Conservation (phyloP, 2,113 vertebrate species). For the Pelecanoides urinatrix region DNA sequence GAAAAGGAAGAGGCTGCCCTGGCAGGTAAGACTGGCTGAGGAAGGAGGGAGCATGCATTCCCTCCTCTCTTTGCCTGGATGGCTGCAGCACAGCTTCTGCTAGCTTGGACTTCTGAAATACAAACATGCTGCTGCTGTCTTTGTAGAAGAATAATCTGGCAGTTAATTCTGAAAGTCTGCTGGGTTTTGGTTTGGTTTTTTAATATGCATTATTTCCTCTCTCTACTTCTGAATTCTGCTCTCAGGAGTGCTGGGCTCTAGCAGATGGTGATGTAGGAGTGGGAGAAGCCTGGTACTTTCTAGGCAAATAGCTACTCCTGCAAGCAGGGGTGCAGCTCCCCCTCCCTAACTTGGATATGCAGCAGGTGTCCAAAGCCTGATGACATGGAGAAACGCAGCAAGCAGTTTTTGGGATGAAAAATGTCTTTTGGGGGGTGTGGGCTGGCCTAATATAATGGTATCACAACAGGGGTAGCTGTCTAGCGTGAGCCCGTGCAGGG, state of each 20-base stretch:
- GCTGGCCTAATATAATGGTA: accelerated
- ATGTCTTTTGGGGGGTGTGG: not conserved
- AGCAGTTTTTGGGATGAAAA: accelerated
- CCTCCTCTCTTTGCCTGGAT: not conserved
- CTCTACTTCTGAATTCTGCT: not conserved
- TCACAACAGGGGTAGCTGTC: not conserved
- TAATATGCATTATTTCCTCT: not conserved
- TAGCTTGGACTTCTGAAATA: not conserved
- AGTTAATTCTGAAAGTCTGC: not conserved
- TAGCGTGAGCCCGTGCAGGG: accelerated
- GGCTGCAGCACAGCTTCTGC: not conserved
- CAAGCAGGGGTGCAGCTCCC: not conserved
- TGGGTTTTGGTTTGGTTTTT: not conserved
- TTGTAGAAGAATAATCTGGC: not conserved
- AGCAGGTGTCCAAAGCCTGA: not conserved
- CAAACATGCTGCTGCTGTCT: not conserved
- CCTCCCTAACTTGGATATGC: accelerated
- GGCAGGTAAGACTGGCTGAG: not conserved
- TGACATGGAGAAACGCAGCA: not conserved
- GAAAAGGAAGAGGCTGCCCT: not conserved
- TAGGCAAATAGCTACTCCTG: not conserved
- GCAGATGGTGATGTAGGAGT: slow-evolving; percentile 28
- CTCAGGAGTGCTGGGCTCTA: not conserved
- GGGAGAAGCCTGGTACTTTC: not conserved
- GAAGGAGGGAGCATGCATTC: accelerated